Percentiles rank a stretch among this genome's conserved stretches.
phyloP scores from a whole-genome alignment of 2,888 invertebrate species.

The Thereva unica region DNA sequence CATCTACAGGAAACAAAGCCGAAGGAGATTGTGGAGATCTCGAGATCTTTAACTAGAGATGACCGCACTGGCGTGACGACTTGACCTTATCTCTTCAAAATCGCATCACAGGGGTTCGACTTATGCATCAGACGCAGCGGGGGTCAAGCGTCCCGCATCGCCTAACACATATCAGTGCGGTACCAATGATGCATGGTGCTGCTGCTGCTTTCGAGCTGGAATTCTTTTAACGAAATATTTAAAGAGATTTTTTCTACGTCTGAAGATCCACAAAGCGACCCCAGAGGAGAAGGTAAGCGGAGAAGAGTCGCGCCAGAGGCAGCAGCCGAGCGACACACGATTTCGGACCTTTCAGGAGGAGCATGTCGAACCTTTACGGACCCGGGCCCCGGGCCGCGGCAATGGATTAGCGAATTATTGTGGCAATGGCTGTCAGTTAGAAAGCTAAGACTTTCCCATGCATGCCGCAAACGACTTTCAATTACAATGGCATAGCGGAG shows the following conservation, averaged over 20 bases:
- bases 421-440: conserved; percentile 38
- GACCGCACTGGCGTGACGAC: conserved; percentile 45
- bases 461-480: not conserved
- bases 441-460: conserved; percentile 9
- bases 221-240: conserved; percentile 34
- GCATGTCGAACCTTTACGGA: not conserved
- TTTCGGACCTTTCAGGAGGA: conserved; percentile 14
- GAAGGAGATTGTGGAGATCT: conserved; percentile 13
- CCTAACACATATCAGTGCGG: conserved; percentile 21
- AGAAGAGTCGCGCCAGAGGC: not conserved
- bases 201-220: conserved; percentile 28
- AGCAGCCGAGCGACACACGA: conserved; percentile 1
- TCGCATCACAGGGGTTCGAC: conserved; percentile 45
- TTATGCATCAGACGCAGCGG: conserved; percentile 43
- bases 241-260: conserved; percentile 20
- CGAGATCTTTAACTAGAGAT: conserved; percentile 39
- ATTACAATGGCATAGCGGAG: not conserved
- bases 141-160: conserved; percentile 43
- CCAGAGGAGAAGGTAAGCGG: not conserved
- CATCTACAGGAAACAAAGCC: conserved; percentile 31
- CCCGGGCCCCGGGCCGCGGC: not conserved
- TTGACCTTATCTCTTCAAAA: conserved; percentile 46
- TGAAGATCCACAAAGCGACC: conserved; percentile 1
- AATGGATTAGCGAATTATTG: conserved; percentile 39
- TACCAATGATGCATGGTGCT: conserved; percentile 18